Evolutionary conservation across 2,113 vertebrate genomes (phyloP).

Genomic region (Sinocyclocheilus maitianheensis): DNA sequence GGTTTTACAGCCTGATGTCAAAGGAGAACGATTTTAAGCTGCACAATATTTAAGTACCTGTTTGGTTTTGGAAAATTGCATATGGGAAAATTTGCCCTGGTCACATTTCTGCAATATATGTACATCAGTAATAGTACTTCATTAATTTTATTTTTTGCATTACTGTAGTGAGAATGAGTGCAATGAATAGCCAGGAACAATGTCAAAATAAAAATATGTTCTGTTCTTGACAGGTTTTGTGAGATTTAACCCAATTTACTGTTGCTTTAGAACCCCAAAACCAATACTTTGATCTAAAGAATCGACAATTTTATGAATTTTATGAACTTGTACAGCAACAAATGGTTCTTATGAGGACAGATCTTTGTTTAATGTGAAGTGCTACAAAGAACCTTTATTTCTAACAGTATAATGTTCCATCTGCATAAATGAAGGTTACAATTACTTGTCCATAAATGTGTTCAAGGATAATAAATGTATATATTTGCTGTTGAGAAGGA

Average conservation of each 20-base stretch:
- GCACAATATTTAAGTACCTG: not conserved
- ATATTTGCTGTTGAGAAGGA: not conserved
- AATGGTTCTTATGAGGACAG: not conserved
- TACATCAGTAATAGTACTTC: no score
- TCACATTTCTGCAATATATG: no score
- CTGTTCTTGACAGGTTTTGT: not conserved
- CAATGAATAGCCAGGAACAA: not conserved
- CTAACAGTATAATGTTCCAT: not conserved
- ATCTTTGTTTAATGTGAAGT: not conserved
- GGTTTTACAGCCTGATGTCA: not conserved
- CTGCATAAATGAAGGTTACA: not conserved
- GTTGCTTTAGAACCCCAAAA: not conserved
- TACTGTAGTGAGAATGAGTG: not conserved
- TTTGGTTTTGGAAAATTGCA: no score
- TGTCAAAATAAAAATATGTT: not conserved
- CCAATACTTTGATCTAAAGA: not conserved
- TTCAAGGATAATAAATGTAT: not conserved
- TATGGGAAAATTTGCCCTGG: no score
- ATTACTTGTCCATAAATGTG: not conserved
- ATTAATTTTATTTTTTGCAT: not conserved
- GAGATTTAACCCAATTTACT: not conserved
- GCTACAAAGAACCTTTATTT: not conserved
- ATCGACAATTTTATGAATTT: not conserved
- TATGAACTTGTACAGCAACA: not conserved
- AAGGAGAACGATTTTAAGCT: not conserved